Percentiles rank a stretch among this genome's conserved stretches.
These are phyloP conservation scores for Luffia ferchaultella DNA, from an alignment of 2,888 invertebrate species.

Conservation along the genomic window DNA sequence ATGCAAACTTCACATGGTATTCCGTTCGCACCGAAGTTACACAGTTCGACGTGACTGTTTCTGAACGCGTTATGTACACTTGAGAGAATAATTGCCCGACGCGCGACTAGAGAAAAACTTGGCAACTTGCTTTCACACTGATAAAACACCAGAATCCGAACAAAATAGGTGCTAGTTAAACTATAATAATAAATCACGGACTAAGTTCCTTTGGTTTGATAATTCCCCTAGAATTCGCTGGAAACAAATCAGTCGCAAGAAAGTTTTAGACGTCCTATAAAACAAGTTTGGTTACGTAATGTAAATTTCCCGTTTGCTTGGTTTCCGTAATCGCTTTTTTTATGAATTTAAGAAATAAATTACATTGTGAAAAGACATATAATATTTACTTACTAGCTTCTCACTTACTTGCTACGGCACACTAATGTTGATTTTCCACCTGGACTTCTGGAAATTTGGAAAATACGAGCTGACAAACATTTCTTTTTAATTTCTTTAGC, in stretches of 20 bases:
- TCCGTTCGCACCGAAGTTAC: not conserved
- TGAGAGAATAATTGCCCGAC: not conserved
- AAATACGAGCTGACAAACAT: too few relatives aligned
- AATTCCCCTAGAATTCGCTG: not conserved
- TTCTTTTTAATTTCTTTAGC: too few relatives aligned
- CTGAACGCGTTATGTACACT: not conserved
- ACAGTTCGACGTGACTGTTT: too few relatives aligned
- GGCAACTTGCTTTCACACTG: not conserved
- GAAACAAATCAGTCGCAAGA: not conserved
- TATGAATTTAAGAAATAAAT: too few relatives aligned
- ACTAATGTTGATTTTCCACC: too few relatives aligned
- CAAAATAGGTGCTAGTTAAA: conserved; percentile 46
- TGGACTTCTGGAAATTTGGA: too few relatives aligned
- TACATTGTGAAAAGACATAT: too few relatives aligned
- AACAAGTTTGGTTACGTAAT: not conserved
- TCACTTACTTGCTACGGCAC: too few relatives aligned
- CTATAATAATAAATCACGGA: conserved; percentile 47
- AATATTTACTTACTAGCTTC: too few relatives aligned
- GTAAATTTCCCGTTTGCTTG: too few relatives aligned
- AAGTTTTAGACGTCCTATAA: not conserved
- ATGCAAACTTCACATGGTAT: too few relatives aligned
- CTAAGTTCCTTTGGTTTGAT: conserved; percentile 1
- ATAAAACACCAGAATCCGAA: conserved; percentile 25
- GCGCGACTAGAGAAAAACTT: not conserved
- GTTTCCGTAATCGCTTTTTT: too few relatives aligned